These are phyloP conservation scores for Augochlora pura DNA, from an alignment of 1,140 invertebrate genomes.

Conservation along the genomic window DNA sequence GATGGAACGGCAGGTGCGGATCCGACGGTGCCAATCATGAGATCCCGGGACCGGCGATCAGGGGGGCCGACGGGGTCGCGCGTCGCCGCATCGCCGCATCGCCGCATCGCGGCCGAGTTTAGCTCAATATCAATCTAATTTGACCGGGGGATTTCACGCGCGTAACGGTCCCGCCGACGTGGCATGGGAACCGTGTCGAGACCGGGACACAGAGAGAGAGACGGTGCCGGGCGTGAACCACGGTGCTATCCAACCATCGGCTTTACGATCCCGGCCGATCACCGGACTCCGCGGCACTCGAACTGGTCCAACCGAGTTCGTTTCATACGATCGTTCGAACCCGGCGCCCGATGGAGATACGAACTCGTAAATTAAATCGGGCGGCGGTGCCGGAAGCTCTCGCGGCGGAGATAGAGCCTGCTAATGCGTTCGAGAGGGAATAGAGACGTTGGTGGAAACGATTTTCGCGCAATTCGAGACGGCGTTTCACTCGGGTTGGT, in stretches of 20 bases:
- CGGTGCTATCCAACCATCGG: constrained; percentile 15
- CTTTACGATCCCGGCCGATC: constrained; percentile 46
- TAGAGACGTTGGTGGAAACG: neutral
- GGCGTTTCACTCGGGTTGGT: too few species aligned
- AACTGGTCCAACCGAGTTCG: constrained; percentile 3
- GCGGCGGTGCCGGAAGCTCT: neutral
- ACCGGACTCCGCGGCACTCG: neutral
- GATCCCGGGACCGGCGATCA: constrained; percentile 20
- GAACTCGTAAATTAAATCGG: constrained; percentile 2
- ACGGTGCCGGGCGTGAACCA: constrained; percentile 38
- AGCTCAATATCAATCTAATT: constrained; percentile 65
- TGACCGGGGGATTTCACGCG: constrained; percentile 39
- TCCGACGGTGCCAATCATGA: constrained; percentile 52
- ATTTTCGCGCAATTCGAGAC: neutral
- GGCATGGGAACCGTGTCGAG: constrained; percentile 62
- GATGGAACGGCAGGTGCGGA: constrained; percentile 58
- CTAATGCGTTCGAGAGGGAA: too few species aligned
- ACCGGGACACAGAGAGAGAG: constrained; percentile 45
- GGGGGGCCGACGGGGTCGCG: neutral
- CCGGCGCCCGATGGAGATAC: neutral
- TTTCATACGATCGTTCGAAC: neutral
- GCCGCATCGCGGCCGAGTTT: constrained; percentile 51
- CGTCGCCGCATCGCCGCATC: neutral
- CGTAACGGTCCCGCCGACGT: constrained; percentile 56
- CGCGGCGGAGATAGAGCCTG: neutral